Conservation (phyloP, 1,140 invertebrate genomes). For the Tribolium madens region DNA sequence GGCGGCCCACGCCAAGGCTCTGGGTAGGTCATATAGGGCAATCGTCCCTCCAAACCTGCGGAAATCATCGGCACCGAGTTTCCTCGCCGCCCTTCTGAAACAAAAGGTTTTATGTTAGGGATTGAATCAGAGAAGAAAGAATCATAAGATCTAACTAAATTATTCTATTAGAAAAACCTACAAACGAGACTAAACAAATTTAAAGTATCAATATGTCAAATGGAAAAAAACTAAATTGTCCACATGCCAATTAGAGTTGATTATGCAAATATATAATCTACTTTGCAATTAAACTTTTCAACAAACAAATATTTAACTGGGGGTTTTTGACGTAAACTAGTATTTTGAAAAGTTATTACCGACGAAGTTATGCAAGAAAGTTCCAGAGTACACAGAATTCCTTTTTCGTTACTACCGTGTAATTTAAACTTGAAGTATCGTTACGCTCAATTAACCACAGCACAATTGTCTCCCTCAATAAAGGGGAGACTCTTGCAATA, state of each 20-base stretch:
- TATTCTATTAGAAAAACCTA: not conserved
- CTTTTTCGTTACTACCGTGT: not conserved
- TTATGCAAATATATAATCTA: not conserved
- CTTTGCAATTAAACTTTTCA: not conserved
- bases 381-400: not conserved
- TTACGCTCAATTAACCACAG: not conserved
- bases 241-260: not conserved
- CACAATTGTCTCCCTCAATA: not conserved
- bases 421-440: not conserved
- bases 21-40: constrained; percentile 65
- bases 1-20: constrained; percentile 63
- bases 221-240: not conserved
- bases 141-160: not conserved
- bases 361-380: not conserved
- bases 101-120: not conserved
- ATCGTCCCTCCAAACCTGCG: constrained; percentile 63
- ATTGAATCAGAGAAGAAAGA: not conserved
- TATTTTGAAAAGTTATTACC: no score
- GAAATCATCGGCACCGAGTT: constrained; percentile 64
- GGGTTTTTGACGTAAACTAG: not conserved
- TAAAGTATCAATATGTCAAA: not conserved
- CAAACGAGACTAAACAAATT: not conserved
- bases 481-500: not conserved
- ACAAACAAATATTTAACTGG: not conserved
- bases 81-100: constrained; percentile 55